A percentile compares a stretch with the other conserved stretches of the same genome.
Conservation (phyloP, 2,113 vertebrate genomes). For the Xerus inauris region DNA sequence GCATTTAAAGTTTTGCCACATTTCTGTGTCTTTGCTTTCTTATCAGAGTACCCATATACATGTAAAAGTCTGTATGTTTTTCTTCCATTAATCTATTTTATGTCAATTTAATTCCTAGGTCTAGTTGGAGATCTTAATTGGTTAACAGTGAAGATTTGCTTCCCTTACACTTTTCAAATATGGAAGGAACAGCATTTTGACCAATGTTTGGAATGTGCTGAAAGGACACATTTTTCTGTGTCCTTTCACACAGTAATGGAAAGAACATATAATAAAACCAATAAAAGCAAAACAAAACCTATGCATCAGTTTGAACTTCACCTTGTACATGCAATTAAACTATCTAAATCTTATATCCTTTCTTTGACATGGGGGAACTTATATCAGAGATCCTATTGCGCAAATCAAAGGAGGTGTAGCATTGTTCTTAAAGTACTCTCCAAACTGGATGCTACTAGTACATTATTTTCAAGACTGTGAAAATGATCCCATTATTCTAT, state of each 20-base stretch:
- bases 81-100: not conserved
- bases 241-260: not conserved
- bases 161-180: not conserved
- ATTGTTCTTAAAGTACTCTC: not conserved
- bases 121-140: not conserved
- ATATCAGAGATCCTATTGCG: not conserved
- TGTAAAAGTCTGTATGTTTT: not conserved
- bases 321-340: not conserved
- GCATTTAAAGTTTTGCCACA: not conserved
- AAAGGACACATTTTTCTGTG: not conserved
- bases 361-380: not conserved
- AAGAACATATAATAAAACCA: not conserved
- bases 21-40: not conserved
- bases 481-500: not conserved
- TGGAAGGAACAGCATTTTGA: not conserved
- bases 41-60: rapidly evolving
- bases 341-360: not conserved
- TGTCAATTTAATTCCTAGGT: not conserved
- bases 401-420: not conserved
- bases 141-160: not conserved
- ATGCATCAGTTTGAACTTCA: not conserved
- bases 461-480: not conserved
- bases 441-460: not conserved
- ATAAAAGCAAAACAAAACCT: not conserved
- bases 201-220: not conserved